Percentiles rank a stretch among this genome's conserved stretches.
These are phyloP conservation scores for Meloidogyne exigua DNA, from an alignment of 1,140 invertebrate species.

Conservation along the genomic window DNA sequence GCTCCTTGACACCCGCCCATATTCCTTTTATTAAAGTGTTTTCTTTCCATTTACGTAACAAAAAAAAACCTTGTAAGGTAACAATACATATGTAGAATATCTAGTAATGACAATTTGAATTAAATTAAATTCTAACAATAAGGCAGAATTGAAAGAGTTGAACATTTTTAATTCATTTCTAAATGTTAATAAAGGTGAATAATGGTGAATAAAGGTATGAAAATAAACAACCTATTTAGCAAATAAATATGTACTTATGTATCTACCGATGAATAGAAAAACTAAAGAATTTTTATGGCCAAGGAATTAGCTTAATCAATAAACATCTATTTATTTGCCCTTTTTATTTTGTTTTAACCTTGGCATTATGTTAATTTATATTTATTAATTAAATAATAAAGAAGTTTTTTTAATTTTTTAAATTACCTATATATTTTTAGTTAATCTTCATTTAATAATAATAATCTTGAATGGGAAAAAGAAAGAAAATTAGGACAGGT, in stretches of 20 bases:
- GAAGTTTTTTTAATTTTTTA: too few relatives aligned
- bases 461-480: slow-evolving; percentile 39
- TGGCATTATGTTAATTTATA: too few relatives aligned
- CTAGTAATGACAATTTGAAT: too few relatives aligned
- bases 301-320: background rate
- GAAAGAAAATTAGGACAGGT: slow-evolving; percentile 42
- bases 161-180: too few relatives aligned
- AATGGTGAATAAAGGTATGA: too few relatives aligned
- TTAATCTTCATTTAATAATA: too few relatives aligned
- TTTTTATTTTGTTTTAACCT: too few relatives aligned
- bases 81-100: background rate
- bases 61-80: background rate
- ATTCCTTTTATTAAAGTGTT: background rate
- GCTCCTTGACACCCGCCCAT: background rate
- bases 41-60: background rate
- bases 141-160: background rate
- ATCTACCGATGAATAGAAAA: background rate
- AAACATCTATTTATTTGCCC: too few relatives aligned
- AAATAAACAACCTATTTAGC: background rate
- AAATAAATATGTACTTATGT: background rate
- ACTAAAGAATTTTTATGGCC: background rate
- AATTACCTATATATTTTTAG: too few relatives aligned
- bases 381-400: too few relatives aligned
- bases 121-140: too few relatives aligned
- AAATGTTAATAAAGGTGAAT: too few relatives aligned